Evolutionary conservation across 2,797 vertebrate species (phyloP).

Genomic region (Scolopax bukidnonensis): DNA sequence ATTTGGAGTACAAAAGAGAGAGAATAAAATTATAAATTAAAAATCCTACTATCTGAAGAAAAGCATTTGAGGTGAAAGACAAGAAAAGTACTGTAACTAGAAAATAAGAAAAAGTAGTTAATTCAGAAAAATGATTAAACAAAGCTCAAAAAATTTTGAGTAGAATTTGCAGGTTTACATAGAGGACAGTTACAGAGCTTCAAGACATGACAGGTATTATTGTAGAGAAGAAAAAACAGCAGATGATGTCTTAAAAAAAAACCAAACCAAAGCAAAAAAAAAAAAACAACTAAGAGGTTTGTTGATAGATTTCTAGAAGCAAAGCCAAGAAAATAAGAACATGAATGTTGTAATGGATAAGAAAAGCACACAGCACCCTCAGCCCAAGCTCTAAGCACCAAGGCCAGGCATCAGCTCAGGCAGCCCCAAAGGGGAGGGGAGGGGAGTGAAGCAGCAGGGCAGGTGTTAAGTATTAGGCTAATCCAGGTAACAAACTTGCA

Average conservation of each 20-base stretch:
- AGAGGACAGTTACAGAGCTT: not conserved
- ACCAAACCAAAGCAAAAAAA: not conserved
- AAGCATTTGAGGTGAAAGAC: not conserved
- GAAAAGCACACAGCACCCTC: accelerated
- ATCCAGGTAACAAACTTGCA: not conserved
- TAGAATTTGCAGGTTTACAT: not conserved
- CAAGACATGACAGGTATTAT: accelerated
- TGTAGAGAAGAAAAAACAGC: not conserved
- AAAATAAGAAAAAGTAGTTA: not conserved
- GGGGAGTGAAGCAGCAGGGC: accelerated
- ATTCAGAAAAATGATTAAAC: not conserved
- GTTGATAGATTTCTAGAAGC: not conserved
- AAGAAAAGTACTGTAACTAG: not conserved
- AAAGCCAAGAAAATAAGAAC: not conserved
- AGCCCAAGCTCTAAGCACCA: not conserved
- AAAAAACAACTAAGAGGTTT: not conserved
- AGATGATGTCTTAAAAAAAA: not conserved
- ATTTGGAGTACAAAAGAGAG: not conserved
- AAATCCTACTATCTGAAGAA: not conserved
- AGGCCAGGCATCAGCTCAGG: not conserved
- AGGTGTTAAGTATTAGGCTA: not conserved
- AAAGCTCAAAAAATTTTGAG: not conserved
- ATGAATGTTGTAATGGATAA: accelerated
- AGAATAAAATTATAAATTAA: not conserved
- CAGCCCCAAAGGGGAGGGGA: not conserved